A percentile compares a stretch with the other conserved stretches of the same genome.
phyloP scores from a whole-genome alignment of 2,113 vertebrate species.

The Pionites leucogaster region DNA sequence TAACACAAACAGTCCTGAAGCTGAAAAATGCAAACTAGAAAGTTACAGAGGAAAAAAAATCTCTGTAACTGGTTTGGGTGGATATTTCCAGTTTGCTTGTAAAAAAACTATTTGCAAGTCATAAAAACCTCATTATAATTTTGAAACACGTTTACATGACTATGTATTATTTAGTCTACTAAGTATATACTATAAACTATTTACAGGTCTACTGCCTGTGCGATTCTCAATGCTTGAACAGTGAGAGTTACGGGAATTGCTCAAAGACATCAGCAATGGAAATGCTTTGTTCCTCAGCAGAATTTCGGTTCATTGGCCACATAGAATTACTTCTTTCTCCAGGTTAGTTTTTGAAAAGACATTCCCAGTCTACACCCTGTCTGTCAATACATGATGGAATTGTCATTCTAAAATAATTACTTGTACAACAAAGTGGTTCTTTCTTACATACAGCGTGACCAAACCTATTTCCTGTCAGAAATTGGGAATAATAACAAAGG shows the following conservation, averaged over 20 bases:
- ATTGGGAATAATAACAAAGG: neutral
- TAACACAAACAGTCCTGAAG: neutral
- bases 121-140: conserved; percentile 10
- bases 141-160: neutral
- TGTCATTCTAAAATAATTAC: neutral
- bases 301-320: conserved; percentile 24
- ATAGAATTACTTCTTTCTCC: conserved; percentile 5
- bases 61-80: neutral
- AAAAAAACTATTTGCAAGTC: conserved; percentile 12
- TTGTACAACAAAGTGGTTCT: neutral
- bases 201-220: neutral
- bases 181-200: too few relatives aligned
- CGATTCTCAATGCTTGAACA: neutral
- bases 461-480: neutral
- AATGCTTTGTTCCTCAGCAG: neutral
- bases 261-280: conserved; percentile 38
- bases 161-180: neutral
- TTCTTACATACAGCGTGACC: neutral
- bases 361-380: neutral
- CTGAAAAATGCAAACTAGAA: conserved; percentile 8
- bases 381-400: neutral
- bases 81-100: conserved; percentile 20
- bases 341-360: neutral
- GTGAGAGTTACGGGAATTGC: neutral
- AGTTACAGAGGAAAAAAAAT: neutral